A percentile compares a stretch with the other conserved stretches of the same genome.
Evolutionary conservation across 2,113 vertebrate genomes (phyloP).

Genomic region (Myotis davidii): DNA sequence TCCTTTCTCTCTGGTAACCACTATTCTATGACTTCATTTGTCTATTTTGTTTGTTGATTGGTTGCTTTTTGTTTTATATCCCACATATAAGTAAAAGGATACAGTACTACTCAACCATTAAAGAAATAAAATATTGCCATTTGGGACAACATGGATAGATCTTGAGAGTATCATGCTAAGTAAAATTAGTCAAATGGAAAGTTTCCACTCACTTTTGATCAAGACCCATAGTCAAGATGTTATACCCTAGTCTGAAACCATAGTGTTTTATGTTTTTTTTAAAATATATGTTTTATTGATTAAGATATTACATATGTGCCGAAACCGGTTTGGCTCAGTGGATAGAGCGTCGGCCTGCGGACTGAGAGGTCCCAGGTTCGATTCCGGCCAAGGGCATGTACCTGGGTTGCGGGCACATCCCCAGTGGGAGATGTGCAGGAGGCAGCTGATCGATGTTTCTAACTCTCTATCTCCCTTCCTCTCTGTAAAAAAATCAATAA

Average conservation of each 20-base stretch:
- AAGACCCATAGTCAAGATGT: neutral
- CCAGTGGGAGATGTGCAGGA: too few species aligned
- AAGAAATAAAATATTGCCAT: neutral
- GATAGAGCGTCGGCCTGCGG: too few species aligned
- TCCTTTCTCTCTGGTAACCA: neutral
- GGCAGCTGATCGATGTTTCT: too few species aligned
- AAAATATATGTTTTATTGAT: too few species aligned
- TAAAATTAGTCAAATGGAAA: neutral
- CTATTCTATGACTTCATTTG: neutral
- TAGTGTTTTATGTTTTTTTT: neutral
- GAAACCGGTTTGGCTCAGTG: too few species aligned
- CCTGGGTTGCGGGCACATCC: too few species aligned
- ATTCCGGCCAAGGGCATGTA: too few species aligned
- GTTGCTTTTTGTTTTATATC: neutral
- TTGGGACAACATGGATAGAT: neutral
- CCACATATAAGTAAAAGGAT: neutral
- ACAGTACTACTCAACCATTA: neutral
- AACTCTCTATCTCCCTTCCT: too few species aligned
- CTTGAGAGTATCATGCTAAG: neutral
- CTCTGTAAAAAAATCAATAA: too few species aligned
- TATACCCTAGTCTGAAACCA: neutral
- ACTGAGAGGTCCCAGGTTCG: too few species aligned
- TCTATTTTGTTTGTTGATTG: neutral
- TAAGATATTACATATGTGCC: too few species aligned
- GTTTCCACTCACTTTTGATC: neutral